Percentiles rank a stretch among this genome's conserved stretches.
These are phyloP conservation scores for Bos indicus DNA, from an alignment of 2,113 vertebrate species.

Conservation along the genomic window DNA sequence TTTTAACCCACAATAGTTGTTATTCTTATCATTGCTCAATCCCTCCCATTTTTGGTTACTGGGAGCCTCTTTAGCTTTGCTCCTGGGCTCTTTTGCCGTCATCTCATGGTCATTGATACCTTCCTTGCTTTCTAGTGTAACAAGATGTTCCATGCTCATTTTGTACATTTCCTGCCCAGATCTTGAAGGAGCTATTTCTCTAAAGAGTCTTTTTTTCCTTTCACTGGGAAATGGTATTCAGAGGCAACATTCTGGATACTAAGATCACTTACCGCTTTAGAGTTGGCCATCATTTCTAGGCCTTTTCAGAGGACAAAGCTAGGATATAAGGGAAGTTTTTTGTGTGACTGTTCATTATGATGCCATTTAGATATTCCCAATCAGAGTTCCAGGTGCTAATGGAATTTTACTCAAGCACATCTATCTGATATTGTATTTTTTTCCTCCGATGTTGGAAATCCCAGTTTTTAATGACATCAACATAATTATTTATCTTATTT, in stretches of 20 bases:
- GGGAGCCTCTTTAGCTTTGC: not conserved
- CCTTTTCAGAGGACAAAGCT: not conserved
- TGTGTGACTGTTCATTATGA: not conserved
- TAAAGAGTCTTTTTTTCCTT: not conserved
- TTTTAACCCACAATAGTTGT: not conserved
- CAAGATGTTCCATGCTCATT: not conserved
- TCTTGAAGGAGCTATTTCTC: not conserved
- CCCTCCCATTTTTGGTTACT: not conserved
- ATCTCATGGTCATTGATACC: not conserved
- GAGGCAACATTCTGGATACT: not conserved
- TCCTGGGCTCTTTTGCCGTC: not conserved
- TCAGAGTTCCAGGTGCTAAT: not conserved
- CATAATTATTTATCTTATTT: not conserved
- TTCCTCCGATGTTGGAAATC: not conserved
- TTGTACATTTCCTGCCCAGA: not conserved
- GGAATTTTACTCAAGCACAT: not conserved
- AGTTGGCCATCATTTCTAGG: not conserved
- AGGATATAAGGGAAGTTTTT: not conserved
- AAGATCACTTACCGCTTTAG: not conserved
- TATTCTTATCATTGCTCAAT: not conserved
- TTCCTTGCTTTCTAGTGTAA: not conserved
- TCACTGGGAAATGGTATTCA: not conserved
- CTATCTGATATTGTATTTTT: not conserved
- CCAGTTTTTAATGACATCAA: not conserved
- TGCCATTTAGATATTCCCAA: not conserved